Evolutionary conservation across 2,888 invertebrate genomes (phyloP).

Genomic region (Helleia helle): DNA sequence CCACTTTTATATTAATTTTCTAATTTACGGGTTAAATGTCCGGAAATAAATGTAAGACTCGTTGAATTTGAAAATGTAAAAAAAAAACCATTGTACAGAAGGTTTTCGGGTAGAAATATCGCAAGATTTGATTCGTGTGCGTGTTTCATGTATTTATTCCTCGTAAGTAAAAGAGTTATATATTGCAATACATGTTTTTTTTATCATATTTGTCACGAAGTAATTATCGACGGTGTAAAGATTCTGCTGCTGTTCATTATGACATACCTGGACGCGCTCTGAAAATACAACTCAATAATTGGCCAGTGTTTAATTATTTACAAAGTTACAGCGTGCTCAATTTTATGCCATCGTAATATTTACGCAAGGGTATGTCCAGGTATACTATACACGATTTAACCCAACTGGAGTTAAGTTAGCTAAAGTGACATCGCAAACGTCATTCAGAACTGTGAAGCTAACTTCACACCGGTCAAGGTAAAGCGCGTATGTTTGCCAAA

Average conservation of each 20-base stretch:
- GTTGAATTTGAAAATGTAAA: constrained; percentile 8
- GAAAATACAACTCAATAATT: too few species aligned
- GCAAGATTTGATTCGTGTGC: not conserved
- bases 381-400: too few species aligned
- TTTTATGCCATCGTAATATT: not conserved
- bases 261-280: not conserved
- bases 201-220: not conserved
- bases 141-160: constrained; percentile 6
- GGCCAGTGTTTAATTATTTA: too few species aligned
- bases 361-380: not conserved
- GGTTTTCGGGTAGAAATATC: constrained; percentile 1
- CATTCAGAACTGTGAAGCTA: constrained; percentile 7
- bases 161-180: constrained; percentile 4
- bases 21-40: not conserved
- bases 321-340: not conserved
- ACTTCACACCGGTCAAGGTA: too few species aligned
- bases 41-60: not conserved
- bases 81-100: constrained; percentile 5
- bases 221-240: not conserved
- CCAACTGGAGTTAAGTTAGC: too few species aligned
- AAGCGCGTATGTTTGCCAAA: constrained; percentile 42
- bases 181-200: constrained; percentile 3
- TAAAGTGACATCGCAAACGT: too few species aligned
- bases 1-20: not conserved
- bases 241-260: not conserved